These are phyloP conservation scores for Hemitrygon akajei DNA, from an alignment of 2,797 vertebrate species.

Conservation along the genomic window DNA sequence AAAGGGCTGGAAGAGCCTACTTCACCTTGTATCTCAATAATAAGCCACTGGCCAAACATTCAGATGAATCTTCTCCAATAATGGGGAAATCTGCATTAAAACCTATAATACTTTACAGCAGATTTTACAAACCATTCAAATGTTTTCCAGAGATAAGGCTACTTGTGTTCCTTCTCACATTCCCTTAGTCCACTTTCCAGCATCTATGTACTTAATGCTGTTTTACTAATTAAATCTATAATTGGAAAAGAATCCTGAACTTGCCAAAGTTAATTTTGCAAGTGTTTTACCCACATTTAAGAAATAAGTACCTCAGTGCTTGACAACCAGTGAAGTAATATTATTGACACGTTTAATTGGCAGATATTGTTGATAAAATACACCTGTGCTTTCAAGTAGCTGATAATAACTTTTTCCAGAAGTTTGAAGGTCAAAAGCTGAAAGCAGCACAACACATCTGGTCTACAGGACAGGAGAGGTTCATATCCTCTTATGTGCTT, in stretches of 20 bases:
- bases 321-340: neutral
- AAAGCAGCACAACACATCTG: no score
- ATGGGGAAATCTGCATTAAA: neutral
- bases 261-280: neutral
- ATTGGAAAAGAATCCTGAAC: neutral
- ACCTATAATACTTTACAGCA: neutral
- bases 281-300: neutral
- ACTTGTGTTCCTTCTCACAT: neutral
- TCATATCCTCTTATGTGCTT: no score
- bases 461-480: no score
- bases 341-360: neutral
- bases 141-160: neutral
- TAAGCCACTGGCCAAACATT: no score
- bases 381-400: no score
- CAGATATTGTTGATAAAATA: no score
- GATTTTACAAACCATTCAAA: neutral
- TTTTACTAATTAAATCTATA: neutral
- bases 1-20: no score
- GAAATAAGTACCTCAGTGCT: neutral
- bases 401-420: no score
- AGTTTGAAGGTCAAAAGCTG: no score
- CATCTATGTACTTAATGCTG: neutral
- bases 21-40: no score
- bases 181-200: neutral
- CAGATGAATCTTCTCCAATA: no score